Evolutionary conservation across 2,888 invertebrate species (phyloP).

Genomic region (Lycia hirtaria): DNA sequence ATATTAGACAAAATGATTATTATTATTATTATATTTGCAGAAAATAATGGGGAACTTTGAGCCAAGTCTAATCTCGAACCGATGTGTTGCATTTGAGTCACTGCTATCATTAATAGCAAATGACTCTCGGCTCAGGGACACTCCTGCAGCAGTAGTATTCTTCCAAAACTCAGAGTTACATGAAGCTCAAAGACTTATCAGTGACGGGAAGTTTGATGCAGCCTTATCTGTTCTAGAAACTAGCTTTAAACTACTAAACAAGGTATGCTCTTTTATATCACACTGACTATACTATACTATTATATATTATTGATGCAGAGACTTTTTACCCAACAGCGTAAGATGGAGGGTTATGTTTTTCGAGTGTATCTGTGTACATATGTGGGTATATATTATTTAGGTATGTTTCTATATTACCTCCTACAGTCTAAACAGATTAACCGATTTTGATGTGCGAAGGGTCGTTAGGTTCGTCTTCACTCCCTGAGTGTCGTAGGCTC

Average conservation of each 20-base stretch:
- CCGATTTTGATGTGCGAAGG: too few species aligned
- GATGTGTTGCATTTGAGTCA: slow-evolving; percentile 88
- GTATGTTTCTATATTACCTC: too few species aligned
- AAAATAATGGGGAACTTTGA: slow-evolving; percentile 90
- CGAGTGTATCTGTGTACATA: too few species aligned
- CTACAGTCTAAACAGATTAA: too few species aligned
- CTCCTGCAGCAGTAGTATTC: slow-evolving; percentile 85
- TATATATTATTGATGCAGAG: too few species aligned
- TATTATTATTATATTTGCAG: slow-evolving; percentile 57
- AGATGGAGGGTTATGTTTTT: too few species aligned
- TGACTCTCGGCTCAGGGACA: slow-evolving; percentile 85
- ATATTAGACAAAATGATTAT: background rate
- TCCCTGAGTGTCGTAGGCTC: too few species aligned
- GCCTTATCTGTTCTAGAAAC: slow-evolving; percentile 88
- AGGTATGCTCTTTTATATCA: slow-evolving; percentile 58
- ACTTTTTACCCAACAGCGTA: too few species aligned
- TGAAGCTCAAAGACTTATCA: slow-evolving; percentile 86
- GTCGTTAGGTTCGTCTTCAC: too few species aligned
- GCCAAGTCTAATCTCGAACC: slow-evolving; percentile 86
- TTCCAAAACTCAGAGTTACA: slow-evolving; percentile 88
- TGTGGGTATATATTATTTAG: too few species aligned
- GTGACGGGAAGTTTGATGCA: slow-evolving; percentile 85
- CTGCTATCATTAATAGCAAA: slow-evolving; percentile 85
- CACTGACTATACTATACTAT: too few species aligned
- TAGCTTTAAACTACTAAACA: slow-evolving; percentile 87